Conservation (phyloP, 2,888 invertebrate species). For the Thysanoteuthis rhombus region DNA sequence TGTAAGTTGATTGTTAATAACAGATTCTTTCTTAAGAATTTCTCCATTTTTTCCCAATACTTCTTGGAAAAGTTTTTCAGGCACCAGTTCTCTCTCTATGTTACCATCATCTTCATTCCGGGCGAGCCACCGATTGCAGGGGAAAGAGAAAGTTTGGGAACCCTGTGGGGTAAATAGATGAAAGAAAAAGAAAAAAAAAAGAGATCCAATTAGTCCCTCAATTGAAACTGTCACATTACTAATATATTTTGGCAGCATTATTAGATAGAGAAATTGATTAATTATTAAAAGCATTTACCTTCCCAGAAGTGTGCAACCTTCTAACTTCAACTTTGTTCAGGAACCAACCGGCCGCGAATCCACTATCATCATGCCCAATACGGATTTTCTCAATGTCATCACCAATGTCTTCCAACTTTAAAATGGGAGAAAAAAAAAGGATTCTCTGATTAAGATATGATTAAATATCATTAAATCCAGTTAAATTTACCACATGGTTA, state of each 20-base stretch:
- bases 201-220: too few relatives aligned
- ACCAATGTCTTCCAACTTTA: conserved; percentile 65
- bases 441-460: not conserved
- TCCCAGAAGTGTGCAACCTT: conserved; percentile 58
- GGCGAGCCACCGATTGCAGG: conserved; percentile 67
- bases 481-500: not conserved
- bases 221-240: too few relatives aligned
- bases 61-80: conserved; percentile 64
- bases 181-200: not conserved
- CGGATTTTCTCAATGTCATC: conserved; percentile 64
- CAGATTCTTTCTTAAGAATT: conserved; percentile 56
- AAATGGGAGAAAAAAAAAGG: not conserved
- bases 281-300: conserved; percentile 49
- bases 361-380: conserved; percentile 65
- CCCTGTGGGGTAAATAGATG: conserved; percentile 51
- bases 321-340: conserved; percentile 63
- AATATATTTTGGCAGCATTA: too few relatives aligned
- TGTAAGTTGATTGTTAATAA: conserved; percentile 54
- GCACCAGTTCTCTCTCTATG: conserved; percentile 65
- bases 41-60: conserved; percentile 59
- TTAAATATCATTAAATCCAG: too few relatives aligned
- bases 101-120: conserved; percentile 65
- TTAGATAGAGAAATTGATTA: too few relatives aligned
- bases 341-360: conserved; percentile 65
- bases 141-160: conserved; percentile 65